These are phyloP conservation scores for Pterobdella sp. DNA, from an alignment of 2,888 invertebrate species.

Conservation along the genomic window DNA sequence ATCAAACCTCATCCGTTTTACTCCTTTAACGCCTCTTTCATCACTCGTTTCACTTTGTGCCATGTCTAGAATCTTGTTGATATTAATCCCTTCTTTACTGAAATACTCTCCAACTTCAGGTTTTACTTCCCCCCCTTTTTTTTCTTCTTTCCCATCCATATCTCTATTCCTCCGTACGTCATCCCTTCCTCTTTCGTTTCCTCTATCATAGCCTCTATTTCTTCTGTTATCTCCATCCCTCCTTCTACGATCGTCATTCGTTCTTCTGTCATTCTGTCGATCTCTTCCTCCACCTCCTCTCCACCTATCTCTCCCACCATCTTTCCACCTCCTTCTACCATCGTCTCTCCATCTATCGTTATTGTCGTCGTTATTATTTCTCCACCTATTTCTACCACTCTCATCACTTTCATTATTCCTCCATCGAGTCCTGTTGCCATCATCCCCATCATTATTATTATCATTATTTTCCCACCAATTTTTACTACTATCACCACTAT, in stretches of 20 bases:
- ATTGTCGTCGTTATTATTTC: not conserved
- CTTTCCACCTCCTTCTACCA: not conserved
- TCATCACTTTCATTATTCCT: too few relatives aligned
- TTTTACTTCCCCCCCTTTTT: not conserved
- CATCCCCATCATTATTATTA: not conserved
- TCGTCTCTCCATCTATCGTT: not conserved
- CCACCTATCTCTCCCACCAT: not conserved
- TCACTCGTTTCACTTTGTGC: not conserved
- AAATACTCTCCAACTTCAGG: not conserved
- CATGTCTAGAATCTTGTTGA: not conserved
- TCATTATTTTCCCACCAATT: not conserved
- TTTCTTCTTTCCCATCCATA: not conserved
- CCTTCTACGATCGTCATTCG: not conserved
- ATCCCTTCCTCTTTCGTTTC: not conserved
- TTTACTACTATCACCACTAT: not conserved
- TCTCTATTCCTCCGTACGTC: not conserved
- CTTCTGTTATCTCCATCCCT: too few relatives aligned
- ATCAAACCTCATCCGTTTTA: not conserved
- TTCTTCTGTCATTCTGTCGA: not conserved
- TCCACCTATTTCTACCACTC: not conserved
- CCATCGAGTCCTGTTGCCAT: not conserved
- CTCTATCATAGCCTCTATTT: too few relatives aligned
- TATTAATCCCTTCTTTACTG: constrained; percentile 3
- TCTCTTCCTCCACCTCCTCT: not conserved
- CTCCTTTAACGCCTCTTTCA: not conserved